Conservation (phyloP, 2,113 vertebrate genomes). For the Chunga burmeisteri region DNA sequence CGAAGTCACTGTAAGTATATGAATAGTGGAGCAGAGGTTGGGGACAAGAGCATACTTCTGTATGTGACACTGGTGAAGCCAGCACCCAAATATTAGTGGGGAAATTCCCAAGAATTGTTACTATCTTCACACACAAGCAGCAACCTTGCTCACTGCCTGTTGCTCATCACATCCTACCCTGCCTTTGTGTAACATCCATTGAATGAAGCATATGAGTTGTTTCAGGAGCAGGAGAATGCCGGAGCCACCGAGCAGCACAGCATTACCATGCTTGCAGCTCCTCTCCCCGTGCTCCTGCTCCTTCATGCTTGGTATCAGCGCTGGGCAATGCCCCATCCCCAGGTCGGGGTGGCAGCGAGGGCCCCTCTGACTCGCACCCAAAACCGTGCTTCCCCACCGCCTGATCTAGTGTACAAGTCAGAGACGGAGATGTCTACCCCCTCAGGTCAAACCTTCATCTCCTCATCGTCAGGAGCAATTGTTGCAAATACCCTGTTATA, state of each 20-base stretch:
- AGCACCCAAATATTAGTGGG: neutral
- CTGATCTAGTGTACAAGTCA: neutral
- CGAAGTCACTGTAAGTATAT: neutral
- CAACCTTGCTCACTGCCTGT: neutral
- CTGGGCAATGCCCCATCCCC: neutral
- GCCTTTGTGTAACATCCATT: neutral
- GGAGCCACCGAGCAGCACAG: accelerated
- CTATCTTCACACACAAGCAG: neutral
- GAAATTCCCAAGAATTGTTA: neutral
- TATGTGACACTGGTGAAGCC: neutral
- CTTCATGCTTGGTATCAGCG: neutral
- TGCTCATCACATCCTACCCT: neutral
- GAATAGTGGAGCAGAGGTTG: neutral
- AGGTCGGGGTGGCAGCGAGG: neutral
- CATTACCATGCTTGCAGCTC: neutral
- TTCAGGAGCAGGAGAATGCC: neutral
- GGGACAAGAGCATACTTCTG: neutral
- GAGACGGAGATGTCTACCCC: neutral
- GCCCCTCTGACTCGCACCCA: too few species aligned
- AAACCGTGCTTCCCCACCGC: neutral
- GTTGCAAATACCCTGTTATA: neutral
- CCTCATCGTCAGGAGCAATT: neutral
- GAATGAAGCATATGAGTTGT: neutral
- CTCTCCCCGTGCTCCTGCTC: neutral
- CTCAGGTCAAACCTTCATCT: neutral